These are phyloP conservation scores for Germaria angustata DNA, from an alignment of 2,888 invertebrate genomes.

Conservation along the genomic window DNA sequence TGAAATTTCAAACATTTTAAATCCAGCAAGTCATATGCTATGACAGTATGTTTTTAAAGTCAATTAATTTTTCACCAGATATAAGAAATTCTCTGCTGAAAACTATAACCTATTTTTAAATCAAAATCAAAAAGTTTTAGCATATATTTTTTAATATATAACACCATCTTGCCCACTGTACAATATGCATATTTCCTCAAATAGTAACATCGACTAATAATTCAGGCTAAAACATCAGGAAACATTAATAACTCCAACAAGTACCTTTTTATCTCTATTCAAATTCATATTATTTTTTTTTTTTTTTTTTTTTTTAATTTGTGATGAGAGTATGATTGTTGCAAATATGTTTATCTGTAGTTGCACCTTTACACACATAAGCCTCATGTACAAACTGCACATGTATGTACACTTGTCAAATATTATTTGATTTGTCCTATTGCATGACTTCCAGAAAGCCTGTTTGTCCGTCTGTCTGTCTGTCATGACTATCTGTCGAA, in stretches of 20 bases:
- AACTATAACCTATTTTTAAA: no score
- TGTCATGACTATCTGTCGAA: conserved; percentile 29
- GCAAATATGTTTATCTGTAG: conserved; percentile 4
- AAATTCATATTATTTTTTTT: no score
- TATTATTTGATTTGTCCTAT: conserved; percentile 8
- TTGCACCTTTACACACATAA: neutral
- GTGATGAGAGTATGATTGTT: neutral
- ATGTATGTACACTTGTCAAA: conserved; percentile 5
- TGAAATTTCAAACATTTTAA: no score
- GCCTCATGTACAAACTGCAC: no score
- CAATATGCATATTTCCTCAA: neutral
- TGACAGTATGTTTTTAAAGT: no score
- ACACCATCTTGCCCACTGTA: neutral
- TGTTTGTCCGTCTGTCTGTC: neutral
- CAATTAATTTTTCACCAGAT: no score
- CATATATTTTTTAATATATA: no score
- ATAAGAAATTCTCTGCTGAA: no score
- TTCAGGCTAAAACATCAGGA: conserved; percentile 50
- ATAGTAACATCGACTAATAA: conserved; percentile 26
- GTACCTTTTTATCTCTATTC: conserved; percentile 6
- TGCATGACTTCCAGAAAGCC: neutral
- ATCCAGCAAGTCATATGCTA: no score
- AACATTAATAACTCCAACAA: conserved; percentile 63
- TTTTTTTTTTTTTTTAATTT: conserved; percentile 15
- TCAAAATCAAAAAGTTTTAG: no score